Evolutionary conservation across 2,888 invertebrate species (phyloP).

Genomic region (Scotopteryx bipunctaria): DNA sequence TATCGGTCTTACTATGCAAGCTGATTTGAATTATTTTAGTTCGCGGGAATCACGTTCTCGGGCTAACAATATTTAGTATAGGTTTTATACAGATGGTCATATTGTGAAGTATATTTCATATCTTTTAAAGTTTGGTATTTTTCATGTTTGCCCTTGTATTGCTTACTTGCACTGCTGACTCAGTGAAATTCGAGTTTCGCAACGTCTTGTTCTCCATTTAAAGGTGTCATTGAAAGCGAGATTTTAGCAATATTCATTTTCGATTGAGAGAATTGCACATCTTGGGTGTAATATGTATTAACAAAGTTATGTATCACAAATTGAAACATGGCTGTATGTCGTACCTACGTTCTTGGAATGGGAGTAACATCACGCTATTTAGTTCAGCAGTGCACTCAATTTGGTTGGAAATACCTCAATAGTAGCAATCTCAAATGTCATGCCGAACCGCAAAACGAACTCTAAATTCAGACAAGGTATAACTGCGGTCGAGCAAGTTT

Average conservation of each 20-base stretch:
- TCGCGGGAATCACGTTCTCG: not conserved
- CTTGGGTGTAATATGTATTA: not conserved
- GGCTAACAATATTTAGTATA: too few relatives aligned
- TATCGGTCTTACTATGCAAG: constrained; percentile 27
- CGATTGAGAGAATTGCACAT: not conserved
- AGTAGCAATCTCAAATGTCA: too few relatives aligned
- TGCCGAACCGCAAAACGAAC: too few relatives aligned
- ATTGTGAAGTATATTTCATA: constrained; percentile 34
- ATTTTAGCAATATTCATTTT: not conserved
- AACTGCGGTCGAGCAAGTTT: too few relatives aligned
- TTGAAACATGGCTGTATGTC: too few relatives aligned
- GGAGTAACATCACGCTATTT: too few relatives aligned
- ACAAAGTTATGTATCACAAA: too few relatives aligned
- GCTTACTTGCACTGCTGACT: constrained; percentile 52
- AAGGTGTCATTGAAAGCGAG: constrained; percentile 33
- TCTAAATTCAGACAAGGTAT: too few relatives aligned
- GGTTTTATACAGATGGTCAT: too few relatives aligned
- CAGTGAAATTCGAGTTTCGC: constrained; percentile 55
- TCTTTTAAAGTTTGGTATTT: constrained; percentile 40
- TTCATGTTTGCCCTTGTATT: constrained; percentile 40
- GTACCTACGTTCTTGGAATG: too few relatives aligned
- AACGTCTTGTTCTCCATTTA: constrained; percentile 63
- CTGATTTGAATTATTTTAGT: constrained; percentile 12
- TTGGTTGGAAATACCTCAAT: too few relatives aligned
- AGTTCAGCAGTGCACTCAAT: too few relatives aligned